Evolutionary conservation across 1,140 invertebrate species (phyloP).

Genomic region (Saccostrea echinata): DNA sequence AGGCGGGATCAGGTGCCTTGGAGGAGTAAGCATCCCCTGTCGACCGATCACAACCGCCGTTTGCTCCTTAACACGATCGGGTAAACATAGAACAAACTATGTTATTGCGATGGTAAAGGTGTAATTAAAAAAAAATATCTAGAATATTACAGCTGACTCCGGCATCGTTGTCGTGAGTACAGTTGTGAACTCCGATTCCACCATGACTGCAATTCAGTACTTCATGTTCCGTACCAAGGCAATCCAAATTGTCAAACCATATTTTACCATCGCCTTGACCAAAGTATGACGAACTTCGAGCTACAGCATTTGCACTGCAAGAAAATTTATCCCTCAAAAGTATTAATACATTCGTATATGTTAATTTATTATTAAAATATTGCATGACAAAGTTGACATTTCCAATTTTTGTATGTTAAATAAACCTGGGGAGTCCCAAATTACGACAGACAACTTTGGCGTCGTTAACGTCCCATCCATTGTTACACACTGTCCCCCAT

Average conservation of each 20-base stretch:
- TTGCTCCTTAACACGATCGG: too few relatives aligned
- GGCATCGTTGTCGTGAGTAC: not conserved
- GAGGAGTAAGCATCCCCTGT: too few relatives aligned
- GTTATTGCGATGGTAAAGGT: not conserved
- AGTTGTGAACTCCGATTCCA: not conserved
- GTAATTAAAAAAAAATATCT: not conserved
- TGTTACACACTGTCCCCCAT: not conserved
- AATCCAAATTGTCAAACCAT: not conserved
- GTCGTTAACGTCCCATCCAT: not conserved
- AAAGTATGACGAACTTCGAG: not conserved
- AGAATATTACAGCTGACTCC: conserved; percentile 23
- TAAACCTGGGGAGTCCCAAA: not conserved
- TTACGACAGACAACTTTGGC: not conserved
- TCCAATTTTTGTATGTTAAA: not conserved
- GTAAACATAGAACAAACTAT: not conserved
- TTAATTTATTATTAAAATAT: not conserved
- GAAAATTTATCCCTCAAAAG: not conserved
- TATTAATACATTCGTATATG: not conserved
- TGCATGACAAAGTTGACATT: not conserved
- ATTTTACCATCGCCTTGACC: not conserved
- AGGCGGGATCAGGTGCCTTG: too few relatives aligned
- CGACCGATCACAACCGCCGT: too few relatives aligned
- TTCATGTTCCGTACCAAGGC: not conserved
- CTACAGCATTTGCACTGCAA: not conserved
- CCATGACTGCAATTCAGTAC: not conserved